Conservation (phyloP, 2,113 vertebrate genomes). For the Macquaria ambigua region DNA sequence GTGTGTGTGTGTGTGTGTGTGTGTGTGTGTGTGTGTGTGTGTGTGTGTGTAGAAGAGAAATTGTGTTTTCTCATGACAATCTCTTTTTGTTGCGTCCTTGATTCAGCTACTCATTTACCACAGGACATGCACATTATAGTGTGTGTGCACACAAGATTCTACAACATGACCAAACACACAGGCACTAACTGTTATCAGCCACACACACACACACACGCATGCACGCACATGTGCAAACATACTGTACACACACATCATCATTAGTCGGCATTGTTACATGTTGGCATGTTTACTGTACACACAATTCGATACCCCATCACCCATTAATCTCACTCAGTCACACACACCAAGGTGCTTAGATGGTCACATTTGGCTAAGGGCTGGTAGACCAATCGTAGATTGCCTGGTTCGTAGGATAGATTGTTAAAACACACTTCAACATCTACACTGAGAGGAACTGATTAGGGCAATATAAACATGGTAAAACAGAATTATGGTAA, state of each 20-base stretch:
- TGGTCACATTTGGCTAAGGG: background rate
- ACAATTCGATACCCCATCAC: constrained; percentile 27
- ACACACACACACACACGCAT: background rate
- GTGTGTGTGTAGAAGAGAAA: background rate
- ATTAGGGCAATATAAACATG: background rate
- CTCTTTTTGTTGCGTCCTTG: constrained; percentile 20
- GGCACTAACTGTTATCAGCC: constrained; percentile 47
- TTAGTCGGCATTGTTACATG: constrained; percentile 63
- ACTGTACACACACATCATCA: constrained; percentile 62
- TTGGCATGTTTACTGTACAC: constrained; percentile 60
- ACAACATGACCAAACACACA: constrained; percentile 38
- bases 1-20: background rate
- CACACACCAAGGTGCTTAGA: constrained; percentile 8
- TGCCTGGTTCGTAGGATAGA: background rate
- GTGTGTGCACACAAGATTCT: constrained; percentile 23
- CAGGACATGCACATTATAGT: constrained; percentile 19
- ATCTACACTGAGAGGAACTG: background rate
- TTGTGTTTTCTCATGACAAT: constrained; percentile 26
- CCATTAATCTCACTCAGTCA: constrained; percentile 50
- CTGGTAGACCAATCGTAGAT: background rate
- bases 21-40: no score
- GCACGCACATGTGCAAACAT: constrained; percentile 50
- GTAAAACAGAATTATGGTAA: background rate
- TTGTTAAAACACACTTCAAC: background rate
- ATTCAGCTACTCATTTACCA: constrained; percentile 67